phyloP scores from a whole-genome alignment of 2,888 invertebrate species.

The Hyalella azteca region DNA sequence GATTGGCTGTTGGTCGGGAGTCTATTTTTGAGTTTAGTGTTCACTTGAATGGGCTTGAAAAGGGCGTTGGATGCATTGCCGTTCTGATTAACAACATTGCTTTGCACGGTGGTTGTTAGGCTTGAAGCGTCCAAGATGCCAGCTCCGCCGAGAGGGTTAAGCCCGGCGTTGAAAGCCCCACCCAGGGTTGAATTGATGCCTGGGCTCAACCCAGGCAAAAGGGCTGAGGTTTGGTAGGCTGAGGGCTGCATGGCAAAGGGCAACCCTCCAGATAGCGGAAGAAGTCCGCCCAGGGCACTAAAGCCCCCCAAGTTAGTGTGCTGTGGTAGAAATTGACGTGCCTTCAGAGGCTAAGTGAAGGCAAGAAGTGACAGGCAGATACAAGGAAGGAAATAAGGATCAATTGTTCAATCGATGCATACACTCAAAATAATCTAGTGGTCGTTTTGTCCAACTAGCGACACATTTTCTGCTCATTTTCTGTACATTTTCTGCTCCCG shows the following conservation, averaged over 20 bases:
- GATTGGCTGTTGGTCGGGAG: background rate
- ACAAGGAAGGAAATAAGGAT: too few species aligned
- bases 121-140: background rate
- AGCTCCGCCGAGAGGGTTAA: background rate
- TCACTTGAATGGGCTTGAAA: background rate
- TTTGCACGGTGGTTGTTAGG: too few species aligned
- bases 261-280: background rate
- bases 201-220: background rate
- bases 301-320: background rate
- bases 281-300: background rate
- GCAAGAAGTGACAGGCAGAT: too few species aligned
- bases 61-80: background rate
- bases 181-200: background rate
- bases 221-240: background rate
- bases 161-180: background rate
- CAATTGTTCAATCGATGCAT: too few species aligned
- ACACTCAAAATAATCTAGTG: too few species aligned
- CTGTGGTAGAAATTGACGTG: background rate
- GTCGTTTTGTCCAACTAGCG: too few species aligned
- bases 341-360: too few species aligned
- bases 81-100: background rate
- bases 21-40: background rate
- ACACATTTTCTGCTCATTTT: too few species aligned
- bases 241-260: background rate
- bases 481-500: too few species aligned